Conservation (phyloP, 2,113 vertebrate species). For the Saccopteryx leptura region DNA sequence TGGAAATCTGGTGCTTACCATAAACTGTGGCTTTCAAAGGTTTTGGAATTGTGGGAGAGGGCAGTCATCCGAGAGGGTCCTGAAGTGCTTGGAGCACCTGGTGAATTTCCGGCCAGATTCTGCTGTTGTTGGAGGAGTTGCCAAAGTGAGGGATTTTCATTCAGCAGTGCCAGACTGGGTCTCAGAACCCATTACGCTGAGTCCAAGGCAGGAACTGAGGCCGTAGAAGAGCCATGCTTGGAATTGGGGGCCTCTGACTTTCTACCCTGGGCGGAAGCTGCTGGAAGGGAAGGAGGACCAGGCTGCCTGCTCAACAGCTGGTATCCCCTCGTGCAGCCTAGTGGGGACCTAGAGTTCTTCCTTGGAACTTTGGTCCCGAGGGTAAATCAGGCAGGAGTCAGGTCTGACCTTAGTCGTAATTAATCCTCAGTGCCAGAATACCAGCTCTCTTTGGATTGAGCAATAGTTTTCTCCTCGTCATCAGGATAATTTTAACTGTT, state of each 20-base stretch:
- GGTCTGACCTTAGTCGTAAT: background rate
- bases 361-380: background rate
- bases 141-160: background rate
- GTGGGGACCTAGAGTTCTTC: background rate
- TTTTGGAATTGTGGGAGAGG: background rate
- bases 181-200: background rate
- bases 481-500: slow-evolving; percentile 37
- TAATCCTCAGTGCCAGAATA: slow-evolving; percentile 11
- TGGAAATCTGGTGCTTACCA: background rate
- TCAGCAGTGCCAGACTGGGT: background rate
- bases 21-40: background rate
- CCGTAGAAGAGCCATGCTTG: background rate
- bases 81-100: background rate
- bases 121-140: background rate
- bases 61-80: background rate
- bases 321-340: background rate
- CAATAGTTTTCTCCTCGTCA: background rate
- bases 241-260: slow-evolving; percentile 32
- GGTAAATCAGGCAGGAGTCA: slow-evolving; percentile 18
- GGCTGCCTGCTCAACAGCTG: background rate
- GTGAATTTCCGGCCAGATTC: background rate
- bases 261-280: background rate
- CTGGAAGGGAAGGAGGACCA: background rate
- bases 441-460: background rate
- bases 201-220: background rate